Percentiles rank a stretch among this genome's conserved stretches.
Evolutionary conservation across 2,888 invertebrate genomes (phyloP).

Genomic region (Schizaphis graminum): DNA sequence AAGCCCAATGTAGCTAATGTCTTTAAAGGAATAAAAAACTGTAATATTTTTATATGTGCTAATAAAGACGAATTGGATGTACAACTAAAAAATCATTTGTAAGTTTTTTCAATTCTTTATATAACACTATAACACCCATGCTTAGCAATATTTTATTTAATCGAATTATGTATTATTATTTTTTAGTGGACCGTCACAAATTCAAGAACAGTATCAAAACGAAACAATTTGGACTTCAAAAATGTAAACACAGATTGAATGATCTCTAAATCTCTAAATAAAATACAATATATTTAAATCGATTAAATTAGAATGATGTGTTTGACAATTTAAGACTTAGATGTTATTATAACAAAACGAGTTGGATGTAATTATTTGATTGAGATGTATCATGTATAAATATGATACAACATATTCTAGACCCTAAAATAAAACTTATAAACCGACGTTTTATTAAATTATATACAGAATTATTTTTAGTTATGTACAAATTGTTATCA

Average conservation of each 20-base stretch:
- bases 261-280: conserved; percentile 21
- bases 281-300: not conserved
- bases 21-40: conserved; percentile 79
- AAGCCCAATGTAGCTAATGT: conserved; percentile 86
- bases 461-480: not conserved
- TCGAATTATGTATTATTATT: not conserved
- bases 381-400: not conserved
- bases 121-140: not conserved
- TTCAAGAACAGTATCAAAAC: conserved; percentile 39
- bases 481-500: not conserved
- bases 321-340: not conserved
- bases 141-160: not conserved
- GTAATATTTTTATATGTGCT: conserved; percentile 24
- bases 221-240: conserved; percentile 10
- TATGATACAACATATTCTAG: not conserved
- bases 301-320: not conserved
- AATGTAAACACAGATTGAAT: not conserved
- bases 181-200: conserved; percentile 1
- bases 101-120: not conserved
- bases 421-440: not conserved
- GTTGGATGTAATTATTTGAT: not conserved
- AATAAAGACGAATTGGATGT: conserved; percentile 50
- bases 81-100: conserved; percentile 28
- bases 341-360: not conserved
- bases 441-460: not conserved